Conservation (phyloP, 2,113 vertebrate species). For the Ageneiosus marmoratus region DNA sequence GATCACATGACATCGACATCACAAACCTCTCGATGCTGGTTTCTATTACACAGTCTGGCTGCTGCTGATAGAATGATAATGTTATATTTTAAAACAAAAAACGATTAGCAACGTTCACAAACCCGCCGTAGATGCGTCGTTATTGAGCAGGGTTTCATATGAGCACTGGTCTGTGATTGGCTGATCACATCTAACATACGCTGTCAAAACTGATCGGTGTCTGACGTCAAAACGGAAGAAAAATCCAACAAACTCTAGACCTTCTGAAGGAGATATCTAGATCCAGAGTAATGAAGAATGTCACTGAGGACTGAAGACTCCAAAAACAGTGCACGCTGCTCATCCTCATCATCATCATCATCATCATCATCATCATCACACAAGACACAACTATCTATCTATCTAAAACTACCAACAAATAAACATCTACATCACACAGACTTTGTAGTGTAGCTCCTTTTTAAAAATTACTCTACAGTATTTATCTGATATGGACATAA, state of each 20-base stretch:
- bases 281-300: not conserved
- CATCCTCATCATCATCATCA: not conserved
- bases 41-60: not conserved
- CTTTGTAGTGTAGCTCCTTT: constrained; percentile 57
- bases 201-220: not conserved
- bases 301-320: not conserved
- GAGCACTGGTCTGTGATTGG: not conserved
- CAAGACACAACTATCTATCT: constrained; percentile 65
- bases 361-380: constrained; percentile 59
- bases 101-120: not conserved
- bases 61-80: not conserved
- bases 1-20: not conserved
- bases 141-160: too few relatives aligned
- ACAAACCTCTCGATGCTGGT: not conserved
- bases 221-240: not conserved
- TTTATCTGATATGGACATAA: constrained; percentile 69
- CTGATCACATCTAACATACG: not conserved
- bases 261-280: not conserved
- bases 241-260: not conserved
- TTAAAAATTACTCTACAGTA: constrained; percentile 57
- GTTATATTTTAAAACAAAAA: not conserved
- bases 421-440: constrained; percentile 69
- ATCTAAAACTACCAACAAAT: constrained; percentile 72
- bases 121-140: too few relatives aligned
- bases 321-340: not conserved